These are phyloP conservation scores for Anguilla marmorata DNA, from an alignment of 2,797 vertebrate species.

Conservation along the genomic window DNA sequence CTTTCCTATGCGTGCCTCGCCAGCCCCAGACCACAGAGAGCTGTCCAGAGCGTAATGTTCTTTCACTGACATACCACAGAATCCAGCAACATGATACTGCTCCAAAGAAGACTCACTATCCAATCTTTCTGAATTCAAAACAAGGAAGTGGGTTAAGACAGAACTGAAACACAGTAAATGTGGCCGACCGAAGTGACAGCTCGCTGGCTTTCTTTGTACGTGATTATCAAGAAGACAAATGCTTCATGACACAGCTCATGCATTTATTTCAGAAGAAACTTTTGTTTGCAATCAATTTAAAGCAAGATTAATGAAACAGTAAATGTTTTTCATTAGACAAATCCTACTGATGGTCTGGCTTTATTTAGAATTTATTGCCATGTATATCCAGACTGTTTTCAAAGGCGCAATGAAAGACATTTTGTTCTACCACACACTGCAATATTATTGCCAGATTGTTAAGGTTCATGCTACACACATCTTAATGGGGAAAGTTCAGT, in stretches of 20 bases:
- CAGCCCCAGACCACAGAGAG: background rate
- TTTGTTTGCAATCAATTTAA: background rate
- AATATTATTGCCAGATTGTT: background rate
- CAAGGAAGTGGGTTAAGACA: background rate
- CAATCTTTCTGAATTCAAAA: background rate
- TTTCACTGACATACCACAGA: background rate
- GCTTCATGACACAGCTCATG: background rate
- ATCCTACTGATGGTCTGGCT: background rate
- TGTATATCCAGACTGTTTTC: background rate
- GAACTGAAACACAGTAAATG: background rate
- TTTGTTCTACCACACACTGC: background rate
- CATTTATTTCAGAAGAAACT: background rate
- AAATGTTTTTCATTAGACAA: background rate
- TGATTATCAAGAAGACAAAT: background rate
- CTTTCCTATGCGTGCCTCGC: conserved; percentile 20
- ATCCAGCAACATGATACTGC: background rate
- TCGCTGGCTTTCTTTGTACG: background rate
- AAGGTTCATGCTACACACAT: background rate
- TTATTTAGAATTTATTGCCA: background rate
- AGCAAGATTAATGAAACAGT: background rate
- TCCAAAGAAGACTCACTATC: background rate
- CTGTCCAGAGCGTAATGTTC: background rate
- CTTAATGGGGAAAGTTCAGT: background rate
- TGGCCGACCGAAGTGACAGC: background rate
- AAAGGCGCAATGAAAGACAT: background rate